phyloP scores from a whole-genome alignment of 1,140 invertebrate species.

The Ceratina calcarata region DNA sequence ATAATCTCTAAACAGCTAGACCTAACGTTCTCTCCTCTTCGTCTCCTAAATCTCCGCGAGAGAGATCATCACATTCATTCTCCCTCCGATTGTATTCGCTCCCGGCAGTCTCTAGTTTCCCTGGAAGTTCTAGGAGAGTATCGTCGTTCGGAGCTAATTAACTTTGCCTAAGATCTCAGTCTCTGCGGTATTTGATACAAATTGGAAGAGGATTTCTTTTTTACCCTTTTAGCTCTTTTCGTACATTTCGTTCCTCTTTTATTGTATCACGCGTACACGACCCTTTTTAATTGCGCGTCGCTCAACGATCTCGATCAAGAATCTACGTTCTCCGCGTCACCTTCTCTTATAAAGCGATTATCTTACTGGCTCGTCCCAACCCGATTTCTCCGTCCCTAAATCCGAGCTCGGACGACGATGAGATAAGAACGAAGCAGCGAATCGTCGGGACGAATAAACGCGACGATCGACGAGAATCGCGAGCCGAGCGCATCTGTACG shows the following conservation, averaged over 20 bases:
- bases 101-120: conserved; percentile 9
- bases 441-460: background rate
- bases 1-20: conserved; percentile 30
- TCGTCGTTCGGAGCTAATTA: conserved; percentile 22
- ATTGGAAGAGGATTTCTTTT: conserved; percentile 46
- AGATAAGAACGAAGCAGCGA: conserved; percentile 6
- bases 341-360: no score
- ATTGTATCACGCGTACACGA: background rate
- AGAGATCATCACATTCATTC: background rate
- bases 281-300: background rate
- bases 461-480: conserved; percentile 16
- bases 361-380: background rate
- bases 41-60: conserved; percentile 1
- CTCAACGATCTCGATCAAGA: no score
- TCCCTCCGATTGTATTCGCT: background rate
- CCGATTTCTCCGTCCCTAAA: background rate
- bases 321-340: no score
- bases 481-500: background rate
- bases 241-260: background rate
- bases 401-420: no score
- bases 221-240: background rate
- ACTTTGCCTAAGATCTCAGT: conserved; percentile 39
- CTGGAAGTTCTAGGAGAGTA: conserved; percentile 31
- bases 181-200: conserved; percentile 36
- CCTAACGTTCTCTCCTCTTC: conserved; percentile 1